Evolutionary conservation across 1,140 invertebrate genomes (phyloP).

Genomic region (Akabosia matsudoensis): DNA sequence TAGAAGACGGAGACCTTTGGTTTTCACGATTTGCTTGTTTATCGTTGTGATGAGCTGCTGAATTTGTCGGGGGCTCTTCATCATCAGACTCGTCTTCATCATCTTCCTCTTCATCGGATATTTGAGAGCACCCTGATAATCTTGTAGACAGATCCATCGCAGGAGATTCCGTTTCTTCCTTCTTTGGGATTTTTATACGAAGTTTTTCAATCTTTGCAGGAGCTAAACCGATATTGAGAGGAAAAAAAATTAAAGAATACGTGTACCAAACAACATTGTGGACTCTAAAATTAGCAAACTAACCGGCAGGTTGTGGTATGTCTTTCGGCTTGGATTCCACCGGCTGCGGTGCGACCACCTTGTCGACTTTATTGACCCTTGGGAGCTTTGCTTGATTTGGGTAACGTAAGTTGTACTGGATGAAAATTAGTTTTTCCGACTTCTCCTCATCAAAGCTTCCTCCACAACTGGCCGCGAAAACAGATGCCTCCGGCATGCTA

Average conservation of each 20-base stretch:
- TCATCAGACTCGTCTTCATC: slow-evolving; percentile 18
- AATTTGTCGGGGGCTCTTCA: slow-evolving; percentile 9
- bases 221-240: neutral
- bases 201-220: slow-evolving; percentile 16
- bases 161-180: slow-evolving; percentile 5
- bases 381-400: neutral
- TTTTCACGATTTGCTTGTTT: neutral
- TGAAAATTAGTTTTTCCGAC: neutral
- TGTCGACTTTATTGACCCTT: neutral
- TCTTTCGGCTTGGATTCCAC: neutral
- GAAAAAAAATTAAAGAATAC: neutral
- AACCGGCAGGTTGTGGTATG: neutral
- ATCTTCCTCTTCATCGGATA: slow-evolving; percentile 9
- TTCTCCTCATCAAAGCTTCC: neutral
- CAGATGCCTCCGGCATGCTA: neutral
- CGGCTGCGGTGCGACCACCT: neutral
- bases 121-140: slow-evolving; percentile 14
- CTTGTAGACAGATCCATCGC: slow-evolving; percentile 10
- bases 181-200: slow-evolving; percentile 5
- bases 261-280: too few species aligned
- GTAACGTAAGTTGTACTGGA: neutral
- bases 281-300: neutral
- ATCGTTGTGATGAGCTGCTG: slow-evolving; percentile 5
- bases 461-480: too few species aligned
- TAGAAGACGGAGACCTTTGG: neutral